Percentiles rank a stretch among this genome's conserved stretches.
Conservation (phyloP, 2,888 invertebrate genomes). For the Cephus spinipes region DNA sequence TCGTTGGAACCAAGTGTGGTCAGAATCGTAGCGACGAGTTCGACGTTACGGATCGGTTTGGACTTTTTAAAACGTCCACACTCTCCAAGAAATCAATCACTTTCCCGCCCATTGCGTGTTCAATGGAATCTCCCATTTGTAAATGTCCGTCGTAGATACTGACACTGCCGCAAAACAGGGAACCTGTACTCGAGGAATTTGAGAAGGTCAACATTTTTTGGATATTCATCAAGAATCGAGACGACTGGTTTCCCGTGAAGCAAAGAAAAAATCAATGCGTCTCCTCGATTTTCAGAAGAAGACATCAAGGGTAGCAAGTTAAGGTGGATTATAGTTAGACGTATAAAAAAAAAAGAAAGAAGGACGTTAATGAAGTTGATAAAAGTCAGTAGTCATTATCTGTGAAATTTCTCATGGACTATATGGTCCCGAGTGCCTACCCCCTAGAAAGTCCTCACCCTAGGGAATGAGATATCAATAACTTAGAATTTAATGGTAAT, state of each 20-base stretch:
- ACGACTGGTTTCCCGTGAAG: background rate
- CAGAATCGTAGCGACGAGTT: background rate
- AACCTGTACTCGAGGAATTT: slow-evolving; percentile 6
- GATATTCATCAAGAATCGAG: background rate
- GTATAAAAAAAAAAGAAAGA: background rate
- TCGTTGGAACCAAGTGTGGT: background rate
- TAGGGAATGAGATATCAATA: slow-evolving; percentile 30
- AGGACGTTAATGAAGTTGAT: background rate
- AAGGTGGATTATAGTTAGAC: background rate
- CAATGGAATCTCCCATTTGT: slow-evolving; percentile 25
- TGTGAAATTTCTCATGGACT: background rate
- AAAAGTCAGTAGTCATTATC: background rate
- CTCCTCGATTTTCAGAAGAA: background rate
- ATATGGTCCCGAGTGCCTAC: background rate
- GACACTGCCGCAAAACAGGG: slow-evolving; percentile 9
- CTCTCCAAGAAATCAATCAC: slow-evolving; percentile 27
- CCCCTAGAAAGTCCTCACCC: slow-evolving; percentile 6
- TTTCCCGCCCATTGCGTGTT: slow-evolving; percentile 30
- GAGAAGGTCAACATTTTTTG: background rate
- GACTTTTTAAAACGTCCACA: slow-evolving; percentile 8
- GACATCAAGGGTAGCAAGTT: background rate
- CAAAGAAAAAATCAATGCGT: background rate
- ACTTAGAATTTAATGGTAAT: slow-evolving; percentile 39
- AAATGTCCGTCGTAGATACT: slow-evolving; percentile 12
- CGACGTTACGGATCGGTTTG: background rate